Evolutionary conservation across 2,888 invertebrate species (phyloP), one percentile per base, ranked within the genome.

Genomic region (Drosophila cognata): DNA sequence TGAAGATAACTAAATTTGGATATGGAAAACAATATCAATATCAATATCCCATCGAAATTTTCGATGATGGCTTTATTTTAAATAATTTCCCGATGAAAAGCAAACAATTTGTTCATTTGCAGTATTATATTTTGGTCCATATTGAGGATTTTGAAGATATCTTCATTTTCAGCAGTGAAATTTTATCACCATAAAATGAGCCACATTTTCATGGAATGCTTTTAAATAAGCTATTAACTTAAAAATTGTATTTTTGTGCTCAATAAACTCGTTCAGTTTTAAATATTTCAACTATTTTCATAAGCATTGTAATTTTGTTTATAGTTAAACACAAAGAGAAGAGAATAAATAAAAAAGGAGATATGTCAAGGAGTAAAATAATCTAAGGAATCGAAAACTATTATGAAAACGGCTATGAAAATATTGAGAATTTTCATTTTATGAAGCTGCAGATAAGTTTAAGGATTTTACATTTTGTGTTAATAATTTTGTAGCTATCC

Each of bases 31-130:
- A 33, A 33, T 4, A 21, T 10, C 13, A 4, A 46, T 7, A 21
- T 13, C 7, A 6, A 11, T n/a, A 5, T 41, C 0, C 2, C 0
- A 5, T 41, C 41, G n/a, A 0, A 41, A n/a, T 10, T 1, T n/a
- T 41, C 18, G 2, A 21, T 5, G 11, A 10, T 5, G 21, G 1
- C 1, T 11, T 43, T 43, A 11, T 43, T 43, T 5, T 2, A 11
- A 41, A 21, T 11, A 5, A 43, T 11, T 43, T 21, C 2, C 11
- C 21, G 43, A 11, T 43, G 43, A 0, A 2, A 5, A 43, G 1
- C 11, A 43, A 43, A 11, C 41, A 43, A 41, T 2, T n/a, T 43
- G 21, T 3, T 13, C 1, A 21, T 21, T 43, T 41, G n/a, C 41
- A 41, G 5, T 5, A 10, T n/a, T n/a, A 1, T 2, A 41, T 2